A percentile compares a stretch with the other conserved stretches of the same genome.
Conservation (phyloP, 2,888 invertebrate genomes). For the Liopterus haemorrhoidalis region DNA sequence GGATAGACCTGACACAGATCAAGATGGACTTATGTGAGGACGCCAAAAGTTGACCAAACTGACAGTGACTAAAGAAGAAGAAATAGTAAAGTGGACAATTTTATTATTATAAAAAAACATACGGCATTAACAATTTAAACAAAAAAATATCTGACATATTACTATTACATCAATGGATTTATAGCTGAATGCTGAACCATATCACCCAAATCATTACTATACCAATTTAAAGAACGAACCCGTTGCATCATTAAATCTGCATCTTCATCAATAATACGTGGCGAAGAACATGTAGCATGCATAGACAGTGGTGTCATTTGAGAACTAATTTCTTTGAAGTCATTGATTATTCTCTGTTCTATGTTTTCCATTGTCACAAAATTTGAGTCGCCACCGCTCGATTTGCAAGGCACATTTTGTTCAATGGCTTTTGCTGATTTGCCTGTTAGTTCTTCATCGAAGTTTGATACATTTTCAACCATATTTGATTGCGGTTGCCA, state of each 20-base stretch:
- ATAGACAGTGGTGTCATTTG: conserved; percentile 6
- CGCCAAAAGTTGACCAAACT: too few relatives aligned
- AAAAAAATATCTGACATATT: neutral
- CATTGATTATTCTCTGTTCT: conserved; percentile 10
- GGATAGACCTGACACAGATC: too few relatives aligned
- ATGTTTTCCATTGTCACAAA: conserved; percentile 5
- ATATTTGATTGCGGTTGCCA: conserved; percentile 36
- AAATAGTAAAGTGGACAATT: too few relatives aligned
- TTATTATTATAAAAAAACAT: too few relatives aligned
- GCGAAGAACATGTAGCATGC: conserved; percentile 10
- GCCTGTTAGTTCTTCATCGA: conserved; percentile 23
- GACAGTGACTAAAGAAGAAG: too few relatives aligned
- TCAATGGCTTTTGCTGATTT: too few relatives aligned
- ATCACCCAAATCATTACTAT: conserved; percentile 14
- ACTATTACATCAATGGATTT: conserved; percentile 14
- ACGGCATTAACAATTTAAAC: too few relatives aligned
- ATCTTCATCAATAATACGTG: conserved; percentile 13
- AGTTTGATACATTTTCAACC: conserved; percentile 5
- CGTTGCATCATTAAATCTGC: conserved; percentile 9
- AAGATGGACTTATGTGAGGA: too few relatives aligned
- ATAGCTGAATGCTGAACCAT: too few relatives aligned
- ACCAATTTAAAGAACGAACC: conserved; percentile 14
- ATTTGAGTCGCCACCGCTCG: neutral
- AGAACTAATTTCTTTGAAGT: conserved; percentile 15
- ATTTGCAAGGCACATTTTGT: too few relatives aligned